These are phyloP conservation scores for Heteromurus nitidus DNA, from an alignment of 2,888 invertebrate genomes.

Conservation along the genomic window DNA sequence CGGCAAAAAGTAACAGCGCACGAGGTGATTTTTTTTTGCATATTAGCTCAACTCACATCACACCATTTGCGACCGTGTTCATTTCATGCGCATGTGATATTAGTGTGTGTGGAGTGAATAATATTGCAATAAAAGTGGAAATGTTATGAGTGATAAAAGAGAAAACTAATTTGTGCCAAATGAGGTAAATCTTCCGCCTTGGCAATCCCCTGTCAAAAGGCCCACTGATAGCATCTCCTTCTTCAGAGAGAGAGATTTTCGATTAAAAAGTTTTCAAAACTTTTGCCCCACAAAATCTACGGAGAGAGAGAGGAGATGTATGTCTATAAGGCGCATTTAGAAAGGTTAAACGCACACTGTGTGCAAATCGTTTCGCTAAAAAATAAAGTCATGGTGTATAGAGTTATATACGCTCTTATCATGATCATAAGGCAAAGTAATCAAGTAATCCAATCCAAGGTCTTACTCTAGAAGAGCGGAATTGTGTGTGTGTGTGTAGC, in stretches of 20 bases:
- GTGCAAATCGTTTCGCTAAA: too few species aligned
- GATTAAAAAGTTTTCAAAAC: slow-evolving; percentile 36
- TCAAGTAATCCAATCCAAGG: slow-evolving; percentile 50
- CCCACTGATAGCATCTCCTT: slow-evolving; percentile 38
- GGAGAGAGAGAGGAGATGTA: too few species aligned
- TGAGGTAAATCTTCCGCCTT: slow-evolving; percentile 50
- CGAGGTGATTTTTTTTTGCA: too few species aligned
- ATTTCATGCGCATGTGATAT: neutral
- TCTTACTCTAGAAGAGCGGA: too few species aligned
- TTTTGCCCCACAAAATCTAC: slow-evolving; percentile 46
- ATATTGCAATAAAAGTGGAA: slow-evolving; percentile 48
- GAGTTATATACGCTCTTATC: slow-evolving; percentile 25
- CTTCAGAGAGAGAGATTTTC: slow-evolving; percentile 30
- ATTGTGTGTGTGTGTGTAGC: too few species aligned
- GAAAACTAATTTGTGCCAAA: slow-evolving; percentile 51
- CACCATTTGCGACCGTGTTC: too few species aligned
- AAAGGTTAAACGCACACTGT: too few species aligned
- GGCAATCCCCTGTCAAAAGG: slow-evolving; percentile 38
- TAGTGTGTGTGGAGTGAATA: slow-evolving; percentile 24
- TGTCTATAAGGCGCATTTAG: neutral
- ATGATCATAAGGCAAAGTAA: slow-evolving; percentile 12
- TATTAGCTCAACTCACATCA: too few species aligned
- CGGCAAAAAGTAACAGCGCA: too few species aligned
- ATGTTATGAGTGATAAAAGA: slow-evolving; percentile 44
- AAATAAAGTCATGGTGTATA: slow-evolving; percentile 9